phyloP scores from a whole-genome alignment of 2,797 vertebrate species.

The Coregonus sp. region DNA sequence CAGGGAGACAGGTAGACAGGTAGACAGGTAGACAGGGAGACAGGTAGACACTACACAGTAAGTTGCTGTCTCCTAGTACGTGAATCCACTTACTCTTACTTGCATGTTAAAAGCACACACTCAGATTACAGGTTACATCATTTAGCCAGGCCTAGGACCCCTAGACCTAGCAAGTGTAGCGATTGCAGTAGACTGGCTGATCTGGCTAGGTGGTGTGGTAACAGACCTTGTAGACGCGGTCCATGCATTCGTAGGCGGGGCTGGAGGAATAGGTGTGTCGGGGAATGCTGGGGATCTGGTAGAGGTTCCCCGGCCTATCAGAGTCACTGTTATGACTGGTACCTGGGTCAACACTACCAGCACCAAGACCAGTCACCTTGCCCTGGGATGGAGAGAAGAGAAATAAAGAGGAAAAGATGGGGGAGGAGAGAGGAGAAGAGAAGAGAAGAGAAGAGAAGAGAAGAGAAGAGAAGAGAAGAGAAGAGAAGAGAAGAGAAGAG shows the following conservation, averaged over 20 bases:
- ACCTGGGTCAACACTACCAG: not conserved
- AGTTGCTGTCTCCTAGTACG: no score
- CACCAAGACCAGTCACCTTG: not conserved
- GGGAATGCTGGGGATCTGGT: conserved; percentile 76
- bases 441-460: no score
- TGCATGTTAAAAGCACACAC: no score
- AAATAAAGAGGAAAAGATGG: not conserved
- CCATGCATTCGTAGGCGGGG: conserved; percentile 81
- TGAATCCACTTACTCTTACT: no score
- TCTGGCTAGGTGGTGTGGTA: not conserved
- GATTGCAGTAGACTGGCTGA: not conserved
- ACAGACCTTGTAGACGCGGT: conserved; percentile 69
- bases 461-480: no score
- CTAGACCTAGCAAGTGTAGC: no score
- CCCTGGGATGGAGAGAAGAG: not conserved
- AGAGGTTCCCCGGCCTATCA: conserved; percentile 64
- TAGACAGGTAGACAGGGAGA: no score
- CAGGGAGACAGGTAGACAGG: no score
- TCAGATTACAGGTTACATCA: no score
- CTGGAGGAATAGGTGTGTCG: conserved; percentile 29
- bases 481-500: no score
- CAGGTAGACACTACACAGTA: no score
- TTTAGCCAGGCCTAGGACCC: no score
- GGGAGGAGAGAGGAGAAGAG: not conserved
- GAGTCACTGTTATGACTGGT: not conserved